phyloP scores from a whole-genome alignment of 2,113 vertebrate species.

The Nipponia nippon region DNA sequence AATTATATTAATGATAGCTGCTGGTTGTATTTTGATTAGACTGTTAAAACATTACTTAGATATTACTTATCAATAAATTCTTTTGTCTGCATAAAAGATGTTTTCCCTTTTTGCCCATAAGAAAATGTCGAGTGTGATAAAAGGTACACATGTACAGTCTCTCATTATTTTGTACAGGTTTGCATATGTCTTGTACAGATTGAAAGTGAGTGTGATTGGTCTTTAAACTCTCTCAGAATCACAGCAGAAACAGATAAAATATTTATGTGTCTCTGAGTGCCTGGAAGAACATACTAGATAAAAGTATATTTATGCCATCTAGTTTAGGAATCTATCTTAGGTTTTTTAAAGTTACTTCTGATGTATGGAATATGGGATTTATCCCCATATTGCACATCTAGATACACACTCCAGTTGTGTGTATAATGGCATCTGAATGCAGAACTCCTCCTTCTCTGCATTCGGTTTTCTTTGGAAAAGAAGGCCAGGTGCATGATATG shows the following conservation, averaged over 20 bases:
- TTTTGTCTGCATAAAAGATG: not conserved
- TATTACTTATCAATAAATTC: not conserved
- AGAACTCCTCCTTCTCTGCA: not conserved
- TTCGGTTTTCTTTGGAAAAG: not conserved
- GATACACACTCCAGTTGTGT: not conserved
- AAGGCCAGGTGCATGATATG: accelerated
- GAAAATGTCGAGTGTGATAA: not conserved
- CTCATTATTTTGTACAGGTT: not conserved
- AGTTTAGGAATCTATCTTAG: not conserved
- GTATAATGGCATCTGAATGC: not conserved
- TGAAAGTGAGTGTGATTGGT: not conserved
- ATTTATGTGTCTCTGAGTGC: not conserved
- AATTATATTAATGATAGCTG: not conserved
- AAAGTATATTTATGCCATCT: not conserved
- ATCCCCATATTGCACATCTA: not conserved
- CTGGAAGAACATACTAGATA: not conserved
- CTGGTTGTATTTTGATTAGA: not conserved
- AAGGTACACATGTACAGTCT: not conserved
- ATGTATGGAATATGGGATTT: not conserved
- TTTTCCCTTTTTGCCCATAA: not conserved
- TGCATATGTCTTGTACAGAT: not conserved
- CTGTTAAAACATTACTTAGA: not conserved
- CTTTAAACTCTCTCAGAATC: not conserved
- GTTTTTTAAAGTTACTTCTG: not conserved
- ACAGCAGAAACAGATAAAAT: not conserved